Evolutionary conservation across 2,797 vertebrate genomes (phyloP).

Genomic region (Chloroceryle inda): DNA sequence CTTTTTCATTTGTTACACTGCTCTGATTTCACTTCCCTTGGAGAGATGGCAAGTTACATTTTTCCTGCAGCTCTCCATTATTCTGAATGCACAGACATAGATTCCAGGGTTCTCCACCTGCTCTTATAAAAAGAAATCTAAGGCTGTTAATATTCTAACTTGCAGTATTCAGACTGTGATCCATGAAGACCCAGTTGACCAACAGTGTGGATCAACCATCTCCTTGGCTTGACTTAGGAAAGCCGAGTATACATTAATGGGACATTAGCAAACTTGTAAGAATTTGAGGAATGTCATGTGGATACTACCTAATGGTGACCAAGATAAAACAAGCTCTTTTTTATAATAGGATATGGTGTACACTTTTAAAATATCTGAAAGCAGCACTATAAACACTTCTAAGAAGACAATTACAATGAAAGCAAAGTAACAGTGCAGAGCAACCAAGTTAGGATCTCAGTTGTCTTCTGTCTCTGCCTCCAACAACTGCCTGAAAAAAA

Average conservation of each 20-base stretch:
- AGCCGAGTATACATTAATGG: not conserved
- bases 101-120: not conserved
- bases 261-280: not conserved
- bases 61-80: not conserved
- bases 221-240: not conserved
- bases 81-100: not conserved
- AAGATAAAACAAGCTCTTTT: not conserved
- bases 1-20: not conserved
- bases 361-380: not conserved
- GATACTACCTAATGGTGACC: not conserved
- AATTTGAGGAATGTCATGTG: not conserved
- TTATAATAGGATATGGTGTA: not conserved
- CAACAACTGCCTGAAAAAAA: not conserved
- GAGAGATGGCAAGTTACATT: not conserved
- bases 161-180: not conserved
- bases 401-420: not conserved
- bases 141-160: conserved; percentile 34
- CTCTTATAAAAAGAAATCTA: not conserved
- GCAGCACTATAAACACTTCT: not conserved
- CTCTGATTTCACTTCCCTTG: not conserved
- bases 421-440: not conserved
- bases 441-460: not conserved
- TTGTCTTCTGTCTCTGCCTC: not conserved
- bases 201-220: not conserved
- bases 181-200: not conserved